Evolutionary conservation across 1,140 invertebrate genomes (phyloP), one percentile per base, ranked within the genome.

Genomic region (Marisa cornuarietis): DNA sequence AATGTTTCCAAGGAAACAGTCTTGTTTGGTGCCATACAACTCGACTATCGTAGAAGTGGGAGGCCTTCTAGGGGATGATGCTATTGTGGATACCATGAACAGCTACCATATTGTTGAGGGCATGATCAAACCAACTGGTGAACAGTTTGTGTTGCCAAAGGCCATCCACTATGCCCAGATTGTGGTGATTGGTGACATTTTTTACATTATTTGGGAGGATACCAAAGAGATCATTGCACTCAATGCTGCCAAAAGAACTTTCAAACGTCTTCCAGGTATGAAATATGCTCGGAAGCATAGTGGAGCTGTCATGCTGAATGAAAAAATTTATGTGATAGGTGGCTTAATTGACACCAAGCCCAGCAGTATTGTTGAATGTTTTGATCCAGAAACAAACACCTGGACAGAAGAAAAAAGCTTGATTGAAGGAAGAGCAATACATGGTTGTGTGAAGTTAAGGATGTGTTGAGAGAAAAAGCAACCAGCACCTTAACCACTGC

Each of bases 261-360:
- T 90, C 84, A 84, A 87, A 42, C 82, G 81, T 65, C 83, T 90
- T 22, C 83, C 88, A 9, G 85, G 88, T 51, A 80, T 88, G 79
- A 73, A 85, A 42, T 85, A 85, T 82, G 75, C 80, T 54, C 88
- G 88, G 65, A 85, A 86, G 66, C 84, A 87, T 62, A 85, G 88
- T 81, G 88, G 95, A 71, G 95, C 96, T 62, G 95, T 95, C 52
- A 95, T 96, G 66, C 94, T 96, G 16, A 94, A 96, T 88, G 95
- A 95, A 14, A 92, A 94, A 72, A 92, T 97, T 3, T 96, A 96
- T 86, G 94, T 96, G 18, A 95, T 96, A 84, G 96, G 96, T 7
- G 96, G 96, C 18, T 94, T 96, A 71, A 93, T 87, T 18, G 85
- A 88, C 80, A 83, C 84, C 16, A 86, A 86, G 68, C 85, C 88